These are phyloP conservation scores for Hololepta plana DNA, from an alignment of 2,888 invertebrate species.

Conservation along the genomic window DNA sequence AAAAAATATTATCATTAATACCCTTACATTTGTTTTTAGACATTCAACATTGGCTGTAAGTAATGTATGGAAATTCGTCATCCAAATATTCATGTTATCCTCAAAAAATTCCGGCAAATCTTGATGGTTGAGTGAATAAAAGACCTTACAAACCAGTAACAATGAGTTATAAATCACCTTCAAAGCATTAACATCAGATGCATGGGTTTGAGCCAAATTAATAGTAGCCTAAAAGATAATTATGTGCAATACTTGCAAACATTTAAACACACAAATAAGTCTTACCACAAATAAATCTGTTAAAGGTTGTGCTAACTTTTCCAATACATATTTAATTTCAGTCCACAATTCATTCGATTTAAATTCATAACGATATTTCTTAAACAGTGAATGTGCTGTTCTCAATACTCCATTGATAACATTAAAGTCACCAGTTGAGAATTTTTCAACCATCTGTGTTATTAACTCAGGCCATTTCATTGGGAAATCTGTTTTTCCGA, in stretches of 20 bases:
- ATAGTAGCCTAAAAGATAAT: constrained; percentile 53
- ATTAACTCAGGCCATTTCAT: constrained; percentile 90
- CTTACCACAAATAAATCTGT: constrained; percentile 77
- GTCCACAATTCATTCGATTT: constrained; percentile 89
- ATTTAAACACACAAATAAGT: constrained; percentile 5
- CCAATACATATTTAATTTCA: constrained; percentile 92
- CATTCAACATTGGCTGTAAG: constrained; percentile 61
- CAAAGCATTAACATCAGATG: constrained; percentile 61
- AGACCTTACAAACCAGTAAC: constrained; percentile 81
- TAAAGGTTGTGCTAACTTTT: constrained; percentile 82
- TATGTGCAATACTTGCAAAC: no score
- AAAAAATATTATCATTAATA: constrained; percentile 3
- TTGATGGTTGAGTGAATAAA: constrained; percentile 93
- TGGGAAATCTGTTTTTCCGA: constrained; percentile 95
- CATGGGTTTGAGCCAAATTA: constrained; percentile 59
- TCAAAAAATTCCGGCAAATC: constrained; percentile 98
- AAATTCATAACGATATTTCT: constrained; percentile 88
- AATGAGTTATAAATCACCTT: constrained; percentile 80
- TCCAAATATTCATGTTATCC: constrained; percentile 93
- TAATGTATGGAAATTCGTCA: constrained; percentile 73
- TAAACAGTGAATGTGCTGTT: constrained; percentile 93
- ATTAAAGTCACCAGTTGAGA: constrained; percentile 79
- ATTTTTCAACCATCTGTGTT: constrained; percentile 83
- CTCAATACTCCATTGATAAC: constrained; percentile 86
- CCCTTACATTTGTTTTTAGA: constrained; percentile 44